Evolutionary conservation across 2,797 vertebrate genomes (phyloP).

Genomic region (Stomatorhinus walkeri): DNA sequence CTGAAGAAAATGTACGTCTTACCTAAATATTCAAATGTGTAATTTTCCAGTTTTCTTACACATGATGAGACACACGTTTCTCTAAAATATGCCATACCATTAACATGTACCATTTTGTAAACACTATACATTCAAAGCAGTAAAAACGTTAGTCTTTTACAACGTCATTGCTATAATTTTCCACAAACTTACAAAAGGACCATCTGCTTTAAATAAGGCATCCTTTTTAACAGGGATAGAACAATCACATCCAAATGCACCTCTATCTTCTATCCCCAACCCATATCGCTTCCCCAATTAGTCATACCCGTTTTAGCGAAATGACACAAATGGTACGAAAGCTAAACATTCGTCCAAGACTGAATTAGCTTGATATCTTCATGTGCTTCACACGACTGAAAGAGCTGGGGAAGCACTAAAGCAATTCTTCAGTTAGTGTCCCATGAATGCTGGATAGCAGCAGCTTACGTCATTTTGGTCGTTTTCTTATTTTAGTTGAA

Average conservation of each 20-base stretch:
- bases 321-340: background rate
- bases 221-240: background rate
- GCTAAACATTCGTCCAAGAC: background rate
- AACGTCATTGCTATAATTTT: background rate
- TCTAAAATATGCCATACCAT: background rate
- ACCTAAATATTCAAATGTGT: background rate
- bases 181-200: background rate
- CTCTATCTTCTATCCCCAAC: background rate
- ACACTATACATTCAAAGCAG: background rate
- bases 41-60: background rate
- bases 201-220: background rate
- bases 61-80: background rate
- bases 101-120: background rate
- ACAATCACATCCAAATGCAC: background rate
- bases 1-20: background rate
- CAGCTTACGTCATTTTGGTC: background rate
- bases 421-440: background rate
- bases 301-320: background rate
- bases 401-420: background rate
- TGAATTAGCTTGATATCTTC: background rate
- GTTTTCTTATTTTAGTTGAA: background rate
- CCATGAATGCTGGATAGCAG: background rate
- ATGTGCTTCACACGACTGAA: background rate
- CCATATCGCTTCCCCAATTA: background rate
- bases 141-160: background rate